phyloP scores from a whole-genome alignment of 53 echinoderm and acorn worm species.

The Glandiceps talaboti region DNA sequence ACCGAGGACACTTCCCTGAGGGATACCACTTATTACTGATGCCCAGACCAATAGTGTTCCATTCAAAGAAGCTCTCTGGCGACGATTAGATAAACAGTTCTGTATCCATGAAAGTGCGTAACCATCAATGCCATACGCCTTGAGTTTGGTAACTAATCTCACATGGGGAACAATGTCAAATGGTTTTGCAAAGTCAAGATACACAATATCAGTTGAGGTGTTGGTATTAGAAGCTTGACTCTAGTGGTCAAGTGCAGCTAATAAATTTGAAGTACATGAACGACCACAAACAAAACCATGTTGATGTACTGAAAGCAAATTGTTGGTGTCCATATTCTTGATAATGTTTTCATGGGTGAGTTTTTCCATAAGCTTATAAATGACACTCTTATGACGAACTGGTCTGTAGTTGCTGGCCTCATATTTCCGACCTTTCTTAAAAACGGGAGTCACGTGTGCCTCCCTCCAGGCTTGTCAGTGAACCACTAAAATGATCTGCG shows the following conservation, averaged over 20 bases:
- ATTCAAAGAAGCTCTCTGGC: too few relatives aligned
- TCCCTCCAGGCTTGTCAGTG: not conserved
- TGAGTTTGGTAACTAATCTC: not conserved
- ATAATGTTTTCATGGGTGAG: not conserved
- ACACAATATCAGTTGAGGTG: not conserved
- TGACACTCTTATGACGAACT: not conserved
- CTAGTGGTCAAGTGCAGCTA: not conserved
- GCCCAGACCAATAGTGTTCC: too few relatives aligned
- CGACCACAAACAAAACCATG: not conserved
- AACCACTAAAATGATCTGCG: not conserved
- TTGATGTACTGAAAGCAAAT: not conserved
- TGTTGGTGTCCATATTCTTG: not conserved
- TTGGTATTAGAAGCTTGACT: not conserved
- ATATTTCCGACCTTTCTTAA: not conserved
- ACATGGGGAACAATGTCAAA: not conserved
- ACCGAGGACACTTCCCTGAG: too few relatives aligned
- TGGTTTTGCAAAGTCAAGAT: not conserved
- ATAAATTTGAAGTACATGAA: not conserved
- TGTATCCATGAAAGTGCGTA: too few relatives aligned
- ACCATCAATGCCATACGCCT: not conserved
- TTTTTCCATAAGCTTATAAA: not conserved
- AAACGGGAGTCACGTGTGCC: not conserved
- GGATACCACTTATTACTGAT: too few relatives aligned
- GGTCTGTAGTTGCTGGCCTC: not conserved
- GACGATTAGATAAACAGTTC: too few relatives aligned